Evolutionary conservation across 2,797 vertebrate genomes (phyloP), one percentile per base, ranked within the genome.

Genomic region (Hydrolagus colliei): DNA sequence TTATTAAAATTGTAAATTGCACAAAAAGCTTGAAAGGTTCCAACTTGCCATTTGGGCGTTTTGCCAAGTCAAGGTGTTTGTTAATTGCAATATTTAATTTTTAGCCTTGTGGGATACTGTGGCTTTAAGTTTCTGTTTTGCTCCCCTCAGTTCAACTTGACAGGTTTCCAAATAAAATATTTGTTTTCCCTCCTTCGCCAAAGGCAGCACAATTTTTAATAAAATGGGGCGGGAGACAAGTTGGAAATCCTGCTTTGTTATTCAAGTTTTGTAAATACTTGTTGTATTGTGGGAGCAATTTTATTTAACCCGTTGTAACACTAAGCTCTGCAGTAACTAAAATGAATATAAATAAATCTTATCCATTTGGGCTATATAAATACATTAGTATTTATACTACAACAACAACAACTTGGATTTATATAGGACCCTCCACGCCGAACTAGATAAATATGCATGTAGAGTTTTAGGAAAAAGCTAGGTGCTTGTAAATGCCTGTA

Each of bases 51-150:
- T 84, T 84, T 84, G 65, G 79, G 32, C 32, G 41, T 27, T 4
- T 41, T 71, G 65, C 79, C 32, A 71, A 2, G 52, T 9, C 32
- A 68, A 18, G 22, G 32, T 10, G 2, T 20, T 84, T 84, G 16
- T 68, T 84, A 84, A 84, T 84, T 65, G 11, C 65, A 52, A 32
- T 41, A 84, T 18, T 71, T 84, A 18, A 52, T 62, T 82, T 84
- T 84, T 41, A 84, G 32, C 79, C 18, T 18, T 10, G 9, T 84
- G 78, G n/a, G 61, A 63, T 80, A 8, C 77, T 22, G 20, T 6
- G 16, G 65, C 16, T 68, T 71, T 67, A 84, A 84, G 20, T 71
- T 84, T 68, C 9, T 68, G 16, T 68, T 84, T 35, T 18, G 68
- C 4, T 1, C 16, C 35, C 16, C 41, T 71, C 63, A 68, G 9